phyloP scores from a whole-genome alignment of 2,888 invertebrate species.

The Sesia bembeciformis region DNA sequence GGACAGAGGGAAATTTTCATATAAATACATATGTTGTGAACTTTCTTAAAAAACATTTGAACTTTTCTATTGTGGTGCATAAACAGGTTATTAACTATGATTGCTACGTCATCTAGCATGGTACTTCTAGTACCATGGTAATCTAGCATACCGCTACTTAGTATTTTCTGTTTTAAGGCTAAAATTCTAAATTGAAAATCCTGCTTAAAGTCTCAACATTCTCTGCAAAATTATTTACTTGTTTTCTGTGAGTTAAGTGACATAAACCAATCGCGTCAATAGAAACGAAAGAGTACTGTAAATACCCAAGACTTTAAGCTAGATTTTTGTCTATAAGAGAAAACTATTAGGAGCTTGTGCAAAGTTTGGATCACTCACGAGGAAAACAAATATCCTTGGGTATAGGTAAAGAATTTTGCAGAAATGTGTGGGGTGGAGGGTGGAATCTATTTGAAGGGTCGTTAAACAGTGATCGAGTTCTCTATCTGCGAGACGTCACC shows the following conservation, averaged over 20 bases:
- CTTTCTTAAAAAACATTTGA: too few species aligned
- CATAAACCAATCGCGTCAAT: too few species aligned
- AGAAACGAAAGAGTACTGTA: slow-evolving; percentile 2
- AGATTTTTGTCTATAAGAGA: slow-evolving; percentile 28
- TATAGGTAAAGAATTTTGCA: slow-evolving; percentile 71
- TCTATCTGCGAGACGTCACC: slow-evolving; percentile 66
- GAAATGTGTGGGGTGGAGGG: slow-evolving; percentile 33
- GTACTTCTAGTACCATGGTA: too few species aligned
- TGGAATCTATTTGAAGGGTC: slow-evolving; percentile 9
- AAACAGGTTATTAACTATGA: too few species aligned
- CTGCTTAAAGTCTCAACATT: slow-evolving; percentile 47
- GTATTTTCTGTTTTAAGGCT: too few species aligned
- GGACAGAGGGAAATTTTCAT: too few species aligned
- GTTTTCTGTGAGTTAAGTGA: neutral
- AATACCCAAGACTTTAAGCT: slow-evolving; percentile 64
- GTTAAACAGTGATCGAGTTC: slow-evolving; percentile 16
- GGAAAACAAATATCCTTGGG: slow-evolving; percentile 26
- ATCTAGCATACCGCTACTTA: too few species aligned
- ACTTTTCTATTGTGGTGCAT: too few species aligned
- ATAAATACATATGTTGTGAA: too few species aligned
- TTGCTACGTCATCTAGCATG: too few species aligned
- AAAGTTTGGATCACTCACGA: slow-evolving; percentile 49
- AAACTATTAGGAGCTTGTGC: slow-evolving; percentile 15
- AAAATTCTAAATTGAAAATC: slow-evolving; percentile 13
- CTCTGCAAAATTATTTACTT: slow-evolving; percentile 71